phyloP scores from a whole-genome alignment of 2,113 vertebrate genomes.

The Clarias batrachus region DNA sequence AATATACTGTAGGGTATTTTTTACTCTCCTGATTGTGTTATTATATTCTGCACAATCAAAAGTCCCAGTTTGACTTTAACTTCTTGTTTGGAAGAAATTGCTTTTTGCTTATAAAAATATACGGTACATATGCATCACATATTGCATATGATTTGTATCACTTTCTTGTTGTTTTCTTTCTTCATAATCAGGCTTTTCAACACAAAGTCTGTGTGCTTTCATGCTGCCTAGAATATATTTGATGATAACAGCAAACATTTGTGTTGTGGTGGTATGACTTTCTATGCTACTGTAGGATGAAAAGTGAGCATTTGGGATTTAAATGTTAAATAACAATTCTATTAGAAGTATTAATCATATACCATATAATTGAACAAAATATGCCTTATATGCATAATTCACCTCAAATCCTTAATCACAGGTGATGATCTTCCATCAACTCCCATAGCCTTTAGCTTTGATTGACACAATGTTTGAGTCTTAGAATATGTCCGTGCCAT shows the following conservation, averaged over 20 bases:
- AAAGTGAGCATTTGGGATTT: neutral
- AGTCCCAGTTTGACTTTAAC: too few species aligned
- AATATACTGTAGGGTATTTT: too few species aligned
- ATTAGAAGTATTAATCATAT: neutral
- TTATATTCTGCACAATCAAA: too few species aligned
- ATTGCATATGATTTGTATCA: neutral
- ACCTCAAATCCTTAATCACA: too few species aligned
- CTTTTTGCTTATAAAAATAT: neutral
- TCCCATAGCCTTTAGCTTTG: too few species aligned
- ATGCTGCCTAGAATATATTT: neutral
- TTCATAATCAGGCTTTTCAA: neutral
- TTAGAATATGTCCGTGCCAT: too few species aligned
- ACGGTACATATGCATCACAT: neutral
- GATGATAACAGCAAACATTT: neutral
- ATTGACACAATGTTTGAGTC: too few species aligned
- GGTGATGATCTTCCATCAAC: too few species aligned
- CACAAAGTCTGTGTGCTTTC: neutral
- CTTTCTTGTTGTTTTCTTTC: neutral
- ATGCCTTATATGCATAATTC: neutral
- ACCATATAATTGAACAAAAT: conserved; percentile 7
- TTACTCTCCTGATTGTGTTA: too few species aligned
- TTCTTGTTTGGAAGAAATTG: too few species aligned
- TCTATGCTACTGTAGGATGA: neutral
- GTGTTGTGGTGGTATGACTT: neutral
- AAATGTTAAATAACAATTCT: neutral